A percentile compares a stretch with the other conserved stretches of the same genome.
These are phyloP conservation scores for Pogoniulus pusillus DNA, from an alignment of 2,797 vertebrate genomes.

Conservation along the genomic window DNA sequence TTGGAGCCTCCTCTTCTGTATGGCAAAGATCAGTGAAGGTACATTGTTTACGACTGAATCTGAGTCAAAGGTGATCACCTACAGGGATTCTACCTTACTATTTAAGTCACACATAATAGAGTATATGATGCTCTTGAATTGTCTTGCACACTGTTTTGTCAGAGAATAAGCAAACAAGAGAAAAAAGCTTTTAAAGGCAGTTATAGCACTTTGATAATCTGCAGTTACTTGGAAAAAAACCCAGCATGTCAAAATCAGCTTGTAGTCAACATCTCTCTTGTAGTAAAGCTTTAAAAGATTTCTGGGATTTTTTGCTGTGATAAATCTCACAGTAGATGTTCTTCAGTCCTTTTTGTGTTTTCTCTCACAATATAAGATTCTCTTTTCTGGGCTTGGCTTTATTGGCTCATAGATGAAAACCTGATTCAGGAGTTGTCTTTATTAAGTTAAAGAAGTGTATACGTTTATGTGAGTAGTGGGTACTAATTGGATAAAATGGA, in stretches of 20 bases:
- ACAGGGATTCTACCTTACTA: background rate
- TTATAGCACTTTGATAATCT: background rate
- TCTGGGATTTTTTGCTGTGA: background rate
- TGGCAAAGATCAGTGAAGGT: background rate
- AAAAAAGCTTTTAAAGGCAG: constrained; percentile 1
- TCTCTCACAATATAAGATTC: background rate
- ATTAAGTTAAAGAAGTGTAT: background rate
- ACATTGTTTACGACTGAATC: background rate
- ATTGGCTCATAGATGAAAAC: background rate
- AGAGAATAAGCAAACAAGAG: constrained; percentile 7
- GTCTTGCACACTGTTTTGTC: constrained; percentile 16
- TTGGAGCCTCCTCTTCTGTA: too few species aligned
- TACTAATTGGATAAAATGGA: background rate
- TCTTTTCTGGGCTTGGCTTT: background rate
- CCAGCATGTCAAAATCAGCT: constrained; percentile 6
- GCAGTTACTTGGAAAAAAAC: constrained; percentile 1
- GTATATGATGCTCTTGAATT: background rate
- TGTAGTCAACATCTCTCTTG: background rate
- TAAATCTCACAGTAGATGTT: background rate
- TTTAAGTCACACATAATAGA: background rate
- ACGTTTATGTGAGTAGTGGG: background rate
- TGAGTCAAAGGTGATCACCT: background rate
- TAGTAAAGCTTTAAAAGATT: background rate
- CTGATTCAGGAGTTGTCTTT: background rate
- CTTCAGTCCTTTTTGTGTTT: background rate